Evolutionary conservation across 1,140 invertebrate genomes (phyloP).

Genomic region (Macrocentrus cingulum): DNA sequence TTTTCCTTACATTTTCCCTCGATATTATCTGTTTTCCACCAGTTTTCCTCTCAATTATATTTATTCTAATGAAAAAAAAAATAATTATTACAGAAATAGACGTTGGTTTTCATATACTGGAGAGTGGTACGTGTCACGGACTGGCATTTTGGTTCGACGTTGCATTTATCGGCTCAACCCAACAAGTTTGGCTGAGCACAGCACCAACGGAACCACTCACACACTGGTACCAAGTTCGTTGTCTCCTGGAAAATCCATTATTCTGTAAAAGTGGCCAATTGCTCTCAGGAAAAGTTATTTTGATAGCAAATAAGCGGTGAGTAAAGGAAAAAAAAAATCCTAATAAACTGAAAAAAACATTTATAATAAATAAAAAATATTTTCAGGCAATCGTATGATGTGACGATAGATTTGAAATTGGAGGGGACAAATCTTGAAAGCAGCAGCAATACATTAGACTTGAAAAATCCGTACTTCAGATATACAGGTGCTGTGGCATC

Average conservation of each 20-base stretch:
- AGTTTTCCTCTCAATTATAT: too few species aligned
- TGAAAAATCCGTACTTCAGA: constrained; percentile 99
- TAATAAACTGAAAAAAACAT: neutral
- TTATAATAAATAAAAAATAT: constrained; percentile 14
- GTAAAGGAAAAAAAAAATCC: constrained; percentile 14
- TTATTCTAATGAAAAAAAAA: too few species aligned
- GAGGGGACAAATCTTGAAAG: constrained; percentile 80
- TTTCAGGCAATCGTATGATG: constrained; percentile 93
- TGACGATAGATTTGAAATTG: constrained; percentile 91
- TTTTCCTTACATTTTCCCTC: too few species aligned
- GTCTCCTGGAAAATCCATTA: constrained; percentile 89
- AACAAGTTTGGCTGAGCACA: constrained; percentile 97
- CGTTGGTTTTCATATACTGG: constrained; percentile 88
- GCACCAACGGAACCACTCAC: constrained; percentile 97
- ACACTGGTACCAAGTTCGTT: constrained; percentile 99
- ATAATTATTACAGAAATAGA: constrained; percentile 77
- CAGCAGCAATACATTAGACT: constrained; percentile 89
- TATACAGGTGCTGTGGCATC: constrained; percentile 86
- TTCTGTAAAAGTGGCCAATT: constrained; percentile 94
- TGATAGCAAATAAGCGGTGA: constrained; percentile 90
- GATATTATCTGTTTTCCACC: too few species aligned
- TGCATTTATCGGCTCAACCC: constrained; percentile 89
- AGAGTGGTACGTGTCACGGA: constrained; percentile 94
- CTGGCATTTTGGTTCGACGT: constrained; percentile 99
- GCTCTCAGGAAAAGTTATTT: constrained; percentile 82